A percentile compares a stretch with the other conserved stretches of the same genome.
These are phyloP conservation scores for Plagodis pulveraria DNA, from an alignment of 2,888 invertebrate genomes.

Conservation along the genomic window DNA sequence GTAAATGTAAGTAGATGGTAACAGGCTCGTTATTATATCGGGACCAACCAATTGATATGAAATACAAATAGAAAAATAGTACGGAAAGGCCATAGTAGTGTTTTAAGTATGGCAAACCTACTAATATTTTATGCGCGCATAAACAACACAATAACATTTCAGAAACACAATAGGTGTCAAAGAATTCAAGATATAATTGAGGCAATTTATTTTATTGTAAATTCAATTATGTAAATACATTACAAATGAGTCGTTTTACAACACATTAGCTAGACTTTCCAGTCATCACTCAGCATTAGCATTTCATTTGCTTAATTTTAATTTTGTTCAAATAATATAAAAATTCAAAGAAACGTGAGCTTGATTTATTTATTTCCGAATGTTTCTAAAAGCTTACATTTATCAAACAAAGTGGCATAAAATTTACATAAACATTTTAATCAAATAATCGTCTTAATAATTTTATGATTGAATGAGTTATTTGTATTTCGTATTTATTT, in stretches of 20 bases:
- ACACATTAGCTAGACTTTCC: slow-evolving; percentile 10
- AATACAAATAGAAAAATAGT: no score
- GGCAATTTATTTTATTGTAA: slow-evolving; percentile 1
- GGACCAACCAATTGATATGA: no score
- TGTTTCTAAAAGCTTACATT: slow-evolving; percentile 26
- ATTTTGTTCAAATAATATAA: slow-evolving; percentile 13
- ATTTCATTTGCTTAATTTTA: slow-evolving; percentile 28
- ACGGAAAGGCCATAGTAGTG: no score
- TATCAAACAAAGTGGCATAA: slow-evolving; percentile 19
- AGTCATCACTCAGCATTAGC: slow-evolving; percentile 21
- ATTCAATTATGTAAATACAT: slow-evolving; percentile 21
- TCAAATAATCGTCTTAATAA: no score
- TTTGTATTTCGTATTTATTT: no score
- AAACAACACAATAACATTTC: no score
- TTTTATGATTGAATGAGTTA: no score
- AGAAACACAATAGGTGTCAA: no score
- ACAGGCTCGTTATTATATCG: no score
- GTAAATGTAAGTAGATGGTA: no score
- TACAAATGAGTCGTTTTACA: slow-evolving; percentile 17
- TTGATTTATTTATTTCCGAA: slow-evolving; percentile 24
- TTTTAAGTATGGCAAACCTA: no score
- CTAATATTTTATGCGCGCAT: no score
- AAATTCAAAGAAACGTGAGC: slow-evolving; percentile 1
- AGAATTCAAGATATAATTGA: background rate
- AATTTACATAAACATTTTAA: slow-evolving; percentile 17